These are phyloP conservation scores for Liparis tanakae DNA, from an alignment of 2,797 vertebrate genomes.

Conservation along the genomic window DNA sequence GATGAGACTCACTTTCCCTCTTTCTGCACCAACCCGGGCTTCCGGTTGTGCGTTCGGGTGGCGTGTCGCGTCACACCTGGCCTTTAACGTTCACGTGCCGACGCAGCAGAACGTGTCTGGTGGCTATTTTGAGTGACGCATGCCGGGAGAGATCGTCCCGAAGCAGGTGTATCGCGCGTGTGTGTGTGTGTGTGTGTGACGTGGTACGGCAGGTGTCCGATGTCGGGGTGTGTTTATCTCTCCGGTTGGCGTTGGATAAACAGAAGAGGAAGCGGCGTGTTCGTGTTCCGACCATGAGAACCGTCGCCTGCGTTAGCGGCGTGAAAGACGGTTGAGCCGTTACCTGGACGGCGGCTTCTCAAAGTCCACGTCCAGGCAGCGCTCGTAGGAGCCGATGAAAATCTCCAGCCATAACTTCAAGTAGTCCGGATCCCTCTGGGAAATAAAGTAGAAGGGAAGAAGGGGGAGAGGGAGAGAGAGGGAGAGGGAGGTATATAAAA, in stretches of 20 bases:
- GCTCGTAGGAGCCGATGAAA: conserved; percentile 95
- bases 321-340: conserved; percentile 1
- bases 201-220: not conserved
- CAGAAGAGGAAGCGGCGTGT: not conserved
- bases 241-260: not conserved
- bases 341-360: conserved; percentile 96
- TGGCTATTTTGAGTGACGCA: conserved; percentile 29
- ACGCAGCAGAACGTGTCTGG: conserved; percentile 17
- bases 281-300: not conserved
- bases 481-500: not conserved
- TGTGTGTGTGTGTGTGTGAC: not conserved
- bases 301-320: too few relatives aligned
- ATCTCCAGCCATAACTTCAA: conserved; percentile 96
- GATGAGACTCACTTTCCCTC: too few relatives aligned
- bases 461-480: not conserved
- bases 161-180: not conserved
- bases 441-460: conserved; percentile 30
- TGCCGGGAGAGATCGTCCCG: conserved; percentile 4
- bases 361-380: conserved; percentile 96
- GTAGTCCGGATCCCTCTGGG: conserved; percentile 97
- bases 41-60: not conserved
- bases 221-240: not conserved
- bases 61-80: not conserved
- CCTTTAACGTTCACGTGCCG: not conserved
- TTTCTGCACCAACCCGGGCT: too few relatives aligned